phyloP scores from a whole-genome alignment of 2,113 vertebrate species.

The Pachycephala philippinensis region DNA sequence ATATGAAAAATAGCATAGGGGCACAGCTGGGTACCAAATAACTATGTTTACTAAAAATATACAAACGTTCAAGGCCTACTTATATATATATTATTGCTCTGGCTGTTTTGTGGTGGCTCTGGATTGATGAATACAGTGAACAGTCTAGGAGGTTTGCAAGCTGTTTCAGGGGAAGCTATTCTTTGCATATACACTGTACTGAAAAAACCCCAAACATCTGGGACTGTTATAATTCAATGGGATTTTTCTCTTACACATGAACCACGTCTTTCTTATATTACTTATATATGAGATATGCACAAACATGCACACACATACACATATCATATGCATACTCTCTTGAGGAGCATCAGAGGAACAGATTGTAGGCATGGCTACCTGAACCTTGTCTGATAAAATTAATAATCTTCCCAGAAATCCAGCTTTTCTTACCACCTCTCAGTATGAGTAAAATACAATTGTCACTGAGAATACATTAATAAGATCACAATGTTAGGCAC shows the following conservation, averaged over 20 bases:
- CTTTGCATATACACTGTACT: background rate
- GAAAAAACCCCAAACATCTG: background rate
- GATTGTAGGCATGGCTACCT: background rate
- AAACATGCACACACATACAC: background rate
- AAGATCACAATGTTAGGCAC: background rate
- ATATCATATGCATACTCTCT: background rate
- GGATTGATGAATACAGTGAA: background rate
- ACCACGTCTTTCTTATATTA: background rate
- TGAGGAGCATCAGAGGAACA: background rate
- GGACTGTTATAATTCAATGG: background rate
- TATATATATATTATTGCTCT: background rate
- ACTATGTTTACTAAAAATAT: constrained; percentile 48
- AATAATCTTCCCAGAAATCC: background rate
- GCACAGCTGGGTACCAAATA: constrained; percentile 52
- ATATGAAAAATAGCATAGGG: constrained; percentile 27
- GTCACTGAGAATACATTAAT: background rate
- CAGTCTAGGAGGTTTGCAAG: background rate
- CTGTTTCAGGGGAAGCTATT: background rate
- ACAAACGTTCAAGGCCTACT: constrained; percentile 8
- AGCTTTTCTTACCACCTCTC: background rate
- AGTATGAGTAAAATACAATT: background rate
- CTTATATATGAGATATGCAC: background rate
- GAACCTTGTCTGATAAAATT: background rate
- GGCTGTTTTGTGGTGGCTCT: constrained; percentile 11
- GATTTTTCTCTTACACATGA: constrained; percentile 6